These are phyloP conservation scores for Hemicrepidius hirtus DNA, from an alignment of 2,888 invertebrate species.

Conservation along the genomic window DNA sequence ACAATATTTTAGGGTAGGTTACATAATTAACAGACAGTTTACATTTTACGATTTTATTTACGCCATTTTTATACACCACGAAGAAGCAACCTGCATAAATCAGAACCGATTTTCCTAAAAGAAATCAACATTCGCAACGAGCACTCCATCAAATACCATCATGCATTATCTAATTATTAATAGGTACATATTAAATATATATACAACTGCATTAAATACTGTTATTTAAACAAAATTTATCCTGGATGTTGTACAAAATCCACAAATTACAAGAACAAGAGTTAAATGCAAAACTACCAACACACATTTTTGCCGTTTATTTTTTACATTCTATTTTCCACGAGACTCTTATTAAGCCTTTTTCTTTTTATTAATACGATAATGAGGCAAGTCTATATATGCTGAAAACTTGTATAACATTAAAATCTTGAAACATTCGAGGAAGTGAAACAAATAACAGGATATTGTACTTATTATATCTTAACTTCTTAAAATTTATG, in stretches of 20 bases:
- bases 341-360: conserved; percentile 20
- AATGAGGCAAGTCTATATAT: conserved; percentile 27
- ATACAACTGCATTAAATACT: conserved; percentile 42
- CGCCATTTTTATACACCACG: conserved; percentile 40
- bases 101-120: conserved; percentile 27
- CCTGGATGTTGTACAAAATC: conserved; percentile 44
- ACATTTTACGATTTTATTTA: conserved; percentile 30
- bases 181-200: conserved; percentile 30
- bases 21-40: not conserved
- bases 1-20: too few relatives aligned
- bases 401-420: not conserved
- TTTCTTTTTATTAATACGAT: conserved; percentile 23
- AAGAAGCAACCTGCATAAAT: conserved; percentile 44
- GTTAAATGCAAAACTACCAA: conserved; percentile 44
- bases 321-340: conserved; percentile 14
- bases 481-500: conserved; percentile 16
- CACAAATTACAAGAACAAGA: conserved; percentile 37
- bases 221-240: conserved; percentile 26
- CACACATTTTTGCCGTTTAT: conserved; percentile 35
- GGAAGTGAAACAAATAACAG: conserved; percentile 10
- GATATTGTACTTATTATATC: conserved; percentile 2
- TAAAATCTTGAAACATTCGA: conserved; percentile 20
- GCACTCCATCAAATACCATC: conserved; percentile 42
- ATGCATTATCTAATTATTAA: conserved; percentile 35
- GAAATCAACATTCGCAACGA: conserved; percentile 35